Conservation (phyloP, 2,888 invertebrate genomes). For the Tetragnatha montana region DNA sequence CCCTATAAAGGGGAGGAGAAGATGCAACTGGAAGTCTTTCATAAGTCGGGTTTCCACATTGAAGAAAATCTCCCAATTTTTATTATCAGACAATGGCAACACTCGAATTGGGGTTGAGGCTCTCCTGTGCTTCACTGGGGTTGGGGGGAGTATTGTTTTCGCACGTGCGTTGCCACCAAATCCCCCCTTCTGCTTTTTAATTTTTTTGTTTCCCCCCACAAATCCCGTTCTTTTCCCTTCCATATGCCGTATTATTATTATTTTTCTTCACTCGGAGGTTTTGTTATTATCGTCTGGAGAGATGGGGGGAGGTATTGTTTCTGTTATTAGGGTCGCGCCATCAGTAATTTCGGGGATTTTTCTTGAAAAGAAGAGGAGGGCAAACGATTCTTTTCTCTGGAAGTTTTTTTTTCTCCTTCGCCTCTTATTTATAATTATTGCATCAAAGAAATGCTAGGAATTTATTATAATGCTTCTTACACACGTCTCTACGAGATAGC, state of each 20-base stretch:
- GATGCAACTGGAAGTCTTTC: slow-evolving; percentile 29
- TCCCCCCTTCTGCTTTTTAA: slow-evolving; percentile 8
- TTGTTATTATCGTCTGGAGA: slow-evolving; percentile 1
- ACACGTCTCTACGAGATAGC: background rate
- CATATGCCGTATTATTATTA: background rate
- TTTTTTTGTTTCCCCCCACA: background rate
- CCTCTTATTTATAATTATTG: slow-evolving; percentile 6
- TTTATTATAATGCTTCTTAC: background rate
- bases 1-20: background rate
- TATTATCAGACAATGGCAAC: slow-evolving; percentile 66
- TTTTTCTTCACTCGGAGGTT: background rate
- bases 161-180: slow-evolving; percentile 53
- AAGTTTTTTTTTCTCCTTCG: slow-evolving; percentile 24
- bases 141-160: slow-evolving; percentile 62
- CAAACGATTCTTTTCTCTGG: background rate
- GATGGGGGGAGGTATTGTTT: slow-evolving; percentile 37
- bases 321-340: slow-evolving; percentile 30
- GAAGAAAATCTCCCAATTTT: slow-evolving; percentile 59
- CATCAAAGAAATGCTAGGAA: background rate
- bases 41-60: slow-evolving; percentile 27
- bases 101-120: slow-evolving; percentile 55
- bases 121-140: slow-evolving; percentile 43
- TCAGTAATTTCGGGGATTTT: slow-evolving; percentile 27
- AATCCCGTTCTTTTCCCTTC: background rate
- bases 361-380: slow-evolving; percentile 16